phyloP scores from a whole-genome alignment of 35 echinoderm and acorn worm species.

The Eucidaris tribuloides region DNA sequence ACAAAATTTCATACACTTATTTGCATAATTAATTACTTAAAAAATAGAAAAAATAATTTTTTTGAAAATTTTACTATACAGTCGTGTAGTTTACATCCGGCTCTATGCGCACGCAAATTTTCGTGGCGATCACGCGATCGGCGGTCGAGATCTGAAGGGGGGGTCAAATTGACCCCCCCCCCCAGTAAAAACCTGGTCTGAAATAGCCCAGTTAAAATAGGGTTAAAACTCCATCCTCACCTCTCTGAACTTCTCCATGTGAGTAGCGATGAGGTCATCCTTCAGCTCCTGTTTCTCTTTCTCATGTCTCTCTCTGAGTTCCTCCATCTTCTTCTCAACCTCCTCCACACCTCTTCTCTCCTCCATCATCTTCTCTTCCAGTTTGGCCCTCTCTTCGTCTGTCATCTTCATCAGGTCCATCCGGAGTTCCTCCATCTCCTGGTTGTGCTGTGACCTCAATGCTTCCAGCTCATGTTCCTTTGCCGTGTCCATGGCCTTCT shows the following conservation, averaged over 20 bases:
- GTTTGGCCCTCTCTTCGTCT: conserved; percentile 48
- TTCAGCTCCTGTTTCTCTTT: conserved; percentile 44
- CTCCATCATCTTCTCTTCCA: conserved; percentile 51
- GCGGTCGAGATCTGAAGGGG: too few species aligned
- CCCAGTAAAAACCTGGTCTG: too few species aligned
- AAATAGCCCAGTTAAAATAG: too few species aligned
- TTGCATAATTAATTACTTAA: too few species aligned
- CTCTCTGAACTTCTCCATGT: conserved; percentile 89
- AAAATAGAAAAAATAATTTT: too few species aligned
- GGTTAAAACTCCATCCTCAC: too few species aligned
- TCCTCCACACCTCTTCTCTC: conserved; percentile 44
- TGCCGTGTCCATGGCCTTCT: conserved; percentile 7
- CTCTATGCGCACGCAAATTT: too few species aligned
- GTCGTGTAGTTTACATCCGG: too few species aligned
- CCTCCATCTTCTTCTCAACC: conserved; percentile 29
- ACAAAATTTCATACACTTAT: too few species aligned
- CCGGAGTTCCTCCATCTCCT: conserved; percentile 54
- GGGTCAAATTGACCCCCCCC: too few species aligned
- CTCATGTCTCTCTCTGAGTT: conserved; percentile 39
- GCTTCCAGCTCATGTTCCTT: conserved; percentile 51
- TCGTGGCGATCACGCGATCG: too few species aligned
- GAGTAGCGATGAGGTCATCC: conserved; percentile 63
- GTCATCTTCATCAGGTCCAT: conserved; percentile 44
- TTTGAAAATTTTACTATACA: too few species aligned
- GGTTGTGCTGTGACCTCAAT: conserved; percentile 43